Evolutionary conservation across 2,888 invertebrate genomes (phyloP).

Genomic region (Cataglyphis albicans): DNA sequence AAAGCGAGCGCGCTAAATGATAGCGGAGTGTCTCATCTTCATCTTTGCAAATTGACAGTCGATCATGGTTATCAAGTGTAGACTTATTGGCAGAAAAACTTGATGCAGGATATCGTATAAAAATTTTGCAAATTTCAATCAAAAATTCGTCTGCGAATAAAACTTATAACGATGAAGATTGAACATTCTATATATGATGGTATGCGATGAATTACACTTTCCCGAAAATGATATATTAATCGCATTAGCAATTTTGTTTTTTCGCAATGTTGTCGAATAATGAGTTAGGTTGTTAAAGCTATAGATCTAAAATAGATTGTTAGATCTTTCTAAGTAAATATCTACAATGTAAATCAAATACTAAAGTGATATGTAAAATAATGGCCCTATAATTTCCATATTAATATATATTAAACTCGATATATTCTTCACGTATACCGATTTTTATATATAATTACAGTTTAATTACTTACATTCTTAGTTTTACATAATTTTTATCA

Average conservation of each 20-base stretch:
- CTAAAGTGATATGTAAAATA: not conserved
- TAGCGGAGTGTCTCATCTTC: slow-evolving; percentile 33
- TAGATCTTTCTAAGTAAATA: slow-evolving; percentile 23
- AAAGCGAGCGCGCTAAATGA: slow-evolving; percentile 31
- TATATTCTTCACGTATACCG: not conserved
- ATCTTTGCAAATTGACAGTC: not conserved
- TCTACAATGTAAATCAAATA: slow-evolving; percentile 1
- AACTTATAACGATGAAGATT: slow-evolving; percentile 25
- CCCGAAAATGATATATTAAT: slow-evolving; percentile 52
- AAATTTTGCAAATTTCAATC: not conserved
- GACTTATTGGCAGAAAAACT: not conserved
- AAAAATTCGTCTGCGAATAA: not conserved
- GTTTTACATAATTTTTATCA: not conserved
- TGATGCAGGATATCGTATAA: not conserved
- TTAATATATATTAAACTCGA: not conserved
- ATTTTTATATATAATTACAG: not conserved
- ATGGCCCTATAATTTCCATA: not conserved
- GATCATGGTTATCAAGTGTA: not conserved
- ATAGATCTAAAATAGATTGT: slow-evolving; percentile 3
- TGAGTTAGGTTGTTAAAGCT: slow-evolving; percentile 42
- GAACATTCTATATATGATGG: slow-evolving; percentile 25
- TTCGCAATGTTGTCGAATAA: slow-evolving; percentile 25
- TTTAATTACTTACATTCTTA: slow-evolving; percentile 2
- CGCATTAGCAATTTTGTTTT: slow-evolving; percentile 43
- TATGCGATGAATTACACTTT: slow-evolving; percentile 34